Base-by-base conservation (phyloP, 1,140 invertebrate genomes). In the Orius insidiosus region DNA sequence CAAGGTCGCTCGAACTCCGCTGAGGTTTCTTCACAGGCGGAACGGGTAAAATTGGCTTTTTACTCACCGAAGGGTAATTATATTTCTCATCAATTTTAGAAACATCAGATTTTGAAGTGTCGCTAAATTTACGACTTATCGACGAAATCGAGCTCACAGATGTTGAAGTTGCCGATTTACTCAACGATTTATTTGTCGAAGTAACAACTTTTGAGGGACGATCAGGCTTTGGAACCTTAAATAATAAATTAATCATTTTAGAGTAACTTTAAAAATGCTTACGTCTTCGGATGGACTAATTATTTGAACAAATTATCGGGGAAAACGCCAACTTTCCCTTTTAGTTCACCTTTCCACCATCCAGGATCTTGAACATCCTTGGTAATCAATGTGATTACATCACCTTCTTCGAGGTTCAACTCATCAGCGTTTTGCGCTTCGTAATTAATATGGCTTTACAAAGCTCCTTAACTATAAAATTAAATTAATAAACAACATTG, bases 341-440 rank as follows among this genome's bases (percentile, higher is more conserved):
- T 75, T 0, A 93, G 55, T 66, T 98, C 92, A 40, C 93, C 94
- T 62, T 80, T 80, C 92, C 92, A 98, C 94, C 92, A 97, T 34
- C 89, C 89, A 55, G 85, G 80, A 64, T 98, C 94, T 37, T 85
- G 84, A 32, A 85, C 76, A 55, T 94, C 80, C 68, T 78, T 86
- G 24, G 75, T 80, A 31, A 97, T 62, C 46, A 97, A 70, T 5
- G 75, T 84, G 49, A 98, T 80, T 11, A 94, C 69, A 56, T 98
- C 89, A 24, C 88, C 90, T 61, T 90, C 85, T 49, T 71, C 74
- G 24, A 98, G 64, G 2, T 78, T 80, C 47, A 98, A 63, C 64
- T 98, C 94, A 67, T 98, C 94, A 11, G 89, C 84, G 60, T 97
- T 95, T 52, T 79, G 76, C 8, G 90, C 85, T 42, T 76, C 69